Evolutionary conservation across 2,888 invertebrate genomes (phyloP).

Genomic region (Anarsia innoxiella): DNA sequence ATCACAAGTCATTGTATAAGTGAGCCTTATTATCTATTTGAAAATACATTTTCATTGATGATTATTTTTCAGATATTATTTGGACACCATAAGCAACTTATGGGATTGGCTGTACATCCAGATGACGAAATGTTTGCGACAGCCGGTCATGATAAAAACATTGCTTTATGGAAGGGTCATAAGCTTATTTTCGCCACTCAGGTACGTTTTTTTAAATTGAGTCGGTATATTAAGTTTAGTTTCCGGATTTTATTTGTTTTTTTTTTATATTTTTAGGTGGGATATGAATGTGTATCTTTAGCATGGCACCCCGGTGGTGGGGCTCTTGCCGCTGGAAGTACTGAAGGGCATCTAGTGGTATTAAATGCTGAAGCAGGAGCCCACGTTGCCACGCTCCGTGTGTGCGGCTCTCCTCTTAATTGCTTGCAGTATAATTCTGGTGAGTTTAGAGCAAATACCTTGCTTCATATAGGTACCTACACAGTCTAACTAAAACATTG

Average conservation of each 20-base stretch:
- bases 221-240: neutral
- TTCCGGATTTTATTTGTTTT: neutral
- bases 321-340: constrained; percentile 90
- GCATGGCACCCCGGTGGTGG: constrained; percentile 92
- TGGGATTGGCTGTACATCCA: constrained; percentile 92
- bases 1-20: no score
- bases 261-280: constrained; percentile 72
- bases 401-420: constrained; percentile 90
- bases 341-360: constrained; percentile 90
- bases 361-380: constrained; percentile 91
- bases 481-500: no score
- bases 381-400: constrained; percentile 88
- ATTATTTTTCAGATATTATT: constrained; percentile 81
- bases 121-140: constrained; percentile 94
- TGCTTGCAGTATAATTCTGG: constrained; percentile 92
- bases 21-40: no score
- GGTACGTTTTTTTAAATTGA: constrained; percentile 51
- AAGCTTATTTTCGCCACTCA: constrained; percentile 91
- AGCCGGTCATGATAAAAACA: constrained; percentile 92
- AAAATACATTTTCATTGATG: no score
- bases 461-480: no score
- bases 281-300: constrained; percentile 91
- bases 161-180: constrained; percentile 92
- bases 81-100: constrained; percentile 90
- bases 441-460: no score